Conservation (phyloP, 2,888 invertebrate genomes). For the Malacosoma neustria region DNA sequence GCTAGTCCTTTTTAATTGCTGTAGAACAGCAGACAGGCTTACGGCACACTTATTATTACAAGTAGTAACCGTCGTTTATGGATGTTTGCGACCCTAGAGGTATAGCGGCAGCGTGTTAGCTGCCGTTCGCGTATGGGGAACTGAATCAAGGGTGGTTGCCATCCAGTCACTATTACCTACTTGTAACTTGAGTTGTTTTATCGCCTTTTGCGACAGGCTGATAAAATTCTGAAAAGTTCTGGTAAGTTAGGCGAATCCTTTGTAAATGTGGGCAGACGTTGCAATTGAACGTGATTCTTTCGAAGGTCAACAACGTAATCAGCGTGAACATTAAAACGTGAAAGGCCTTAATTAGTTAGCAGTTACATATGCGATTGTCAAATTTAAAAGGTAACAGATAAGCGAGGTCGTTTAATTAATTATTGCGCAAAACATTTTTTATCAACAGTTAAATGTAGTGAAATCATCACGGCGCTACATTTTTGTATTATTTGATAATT, state of each 20-base stretch:
- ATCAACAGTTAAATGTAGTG: background rate
- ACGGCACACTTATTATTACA: too few species aligned
- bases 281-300: conserved; percentile 24
- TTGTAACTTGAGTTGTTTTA: too few species aligned
- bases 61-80: too few species aligned
- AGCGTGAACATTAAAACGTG: conserved; percentile 30
- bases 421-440: background rate
- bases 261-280: conserved; percentile 37
- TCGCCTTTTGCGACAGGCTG: too few species aligned
- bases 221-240: too few species aligned
- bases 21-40: too few species aligned
- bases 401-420: background rate
- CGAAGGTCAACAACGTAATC: conserved; percentile 29
- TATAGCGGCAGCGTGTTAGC: too few species aligned
- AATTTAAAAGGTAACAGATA: conserved; percentile 9
- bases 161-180: too few species aligned
- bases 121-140: too few species aligned
- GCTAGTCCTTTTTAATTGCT: too few species aligned
- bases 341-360: conserved; percentile 29
- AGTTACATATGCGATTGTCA: conserved; percentile 17
- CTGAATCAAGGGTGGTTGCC: too few species aligned
- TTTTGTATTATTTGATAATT: background rate
- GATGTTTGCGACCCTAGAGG: too few species aligned
- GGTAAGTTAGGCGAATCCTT: conserved; percentile 29
- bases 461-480: background rate